phyloP scores from a whole-genome alignment of 2,113 vertebrate species.

The Anguilla japonica region DNA sequence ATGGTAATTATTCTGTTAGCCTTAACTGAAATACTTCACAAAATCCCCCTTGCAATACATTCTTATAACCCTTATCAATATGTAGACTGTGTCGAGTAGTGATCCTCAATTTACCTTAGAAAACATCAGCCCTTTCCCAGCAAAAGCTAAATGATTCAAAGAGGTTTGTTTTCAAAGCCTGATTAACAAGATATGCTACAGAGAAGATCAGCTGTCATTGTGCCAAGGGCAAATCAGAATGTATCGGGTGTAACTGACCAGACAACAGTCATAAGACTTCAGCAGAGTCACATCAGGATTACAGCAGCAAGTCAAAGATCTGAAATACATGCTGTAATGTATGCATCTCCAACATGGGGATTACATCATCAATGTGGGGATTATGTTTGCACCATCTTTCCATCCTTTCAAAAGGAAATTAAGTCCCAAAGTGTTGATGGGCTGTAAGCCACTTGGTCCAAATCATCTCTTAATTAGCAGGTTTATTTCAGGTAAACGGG shows the following conservation, averaged over 20 bases:
- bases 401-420: slow-evolving; percentile 41
- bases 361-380: background rate
- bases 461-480: slow-evolving; percentile 65
- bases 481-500: slow-evolving; percentile 35
- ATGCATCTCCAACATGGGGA: background rate
- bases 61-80: background rate
- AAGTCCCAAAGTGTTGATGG: slow-evolving; percentile 50
- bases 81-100: background rate
- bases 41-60: background rate
- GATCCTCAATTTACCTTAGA: background rate
- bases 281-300: background rate
- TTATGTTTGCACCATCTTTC: background rate
- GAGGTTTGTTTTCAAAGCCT: background rate
- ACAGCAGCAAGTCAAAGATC: background rate
- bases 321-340: background rate
- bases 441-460: slow-evolving; percentile 54
- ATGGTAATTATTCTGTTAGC: background rate
- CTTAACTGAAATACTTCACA: background rate
- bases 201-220: background rate
- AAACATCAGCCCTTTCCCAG: background rate
- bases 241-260: background rate
- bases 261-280: background rate
- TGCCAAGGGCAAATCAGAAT: background rate
- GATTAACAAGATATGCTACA: background rate
- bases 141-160: background rate